Base-by-base conservation (phyloP, 1,140 invertebrate genomes). In the Plectus sambesii region DNA sequence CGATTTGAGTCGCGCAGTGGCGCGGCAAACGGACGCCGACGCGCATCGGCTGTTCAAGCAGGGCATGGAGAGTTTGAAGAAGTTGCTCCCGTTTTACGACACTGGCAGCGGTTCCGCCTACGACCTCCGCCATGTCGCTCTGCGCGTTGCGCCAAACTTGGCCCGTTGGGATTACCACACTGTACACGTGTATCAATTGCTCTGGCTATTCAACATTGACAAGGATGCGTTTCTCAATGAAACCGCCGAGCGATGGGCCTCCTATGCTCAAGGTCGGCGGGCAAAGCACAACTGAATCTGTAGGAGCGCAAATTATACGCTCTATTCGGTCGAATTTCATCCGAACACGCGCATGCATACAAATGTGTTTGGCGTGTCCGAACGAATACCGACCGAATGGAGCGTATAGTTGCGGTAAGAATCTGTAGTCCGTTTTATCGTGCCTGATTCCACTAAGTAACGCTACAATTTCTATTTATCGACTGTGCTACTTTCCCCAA, bases 161-260 rank as follows among this genome's bases (percentile, higher is more conserved):
- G 80, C 79, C 0, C 69, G 80, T 52, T 94, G 92, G 87, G 93
- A 98, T 70, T 98, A 98, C 70, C 93, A 99, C 72, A 85, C 87
- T 4, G 93, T 90, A 8, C 93, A 98, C 70, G 83, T 98, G 20
- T 96, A 93, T 74, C 88, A 97, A 63, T 75, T 99, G 24, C 78
- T 94, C 42, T 76, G 90, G 36, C 72, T 98, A 17, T 81, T 82
- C 41, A 85, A 86, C 0, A 80, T 98, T 35, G 85, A 92, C 56
- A 79, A 80, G 40, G 83, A 87, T 66, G 62, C 71, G 36, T 78
- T 92, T 49, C 80, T 96, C 57, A 76, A 79, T 23, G 79, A 79
- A 19, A 87, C 86, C 0, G 87, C 88, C 2, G 81, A 87, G 62
- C 73, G 92, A 36, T 98, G 92, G 92, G 83, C 87, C 60, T 82